Evolutionary conservation across 1,140 invertebrate species (phyloP).

Genomic region (Stenopsyche tienmushanensis): DNA sequence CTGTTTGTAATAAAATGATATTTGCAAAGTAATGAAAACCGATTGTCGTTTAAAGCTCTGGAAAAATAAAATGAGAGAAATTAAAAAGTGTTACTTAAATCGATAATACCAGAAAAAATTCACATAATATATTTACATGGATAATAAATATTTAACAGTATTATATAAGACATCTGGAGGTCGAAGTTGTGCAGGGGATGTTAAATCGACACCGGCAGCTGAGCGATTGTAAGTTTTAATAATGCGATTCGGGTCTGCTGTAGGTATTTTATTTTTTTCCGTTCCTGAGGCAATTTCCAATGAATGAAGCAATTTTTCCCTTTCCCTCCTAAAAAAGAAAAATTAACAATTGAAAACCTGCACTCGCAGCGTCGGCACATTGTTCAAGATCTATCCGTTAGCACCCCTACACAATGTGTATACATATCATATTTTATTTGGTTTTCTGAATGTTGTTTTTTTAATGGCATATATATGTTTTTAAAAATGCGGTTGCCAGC

Average conservation of each 20-base stretch:
- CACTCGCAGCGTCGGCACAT: no score
- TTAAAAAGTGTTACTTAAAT: not conserved
- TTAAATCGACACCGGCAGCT: conserved; percentile 34
- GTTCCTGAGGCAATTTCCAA: conserved; percentile 34
- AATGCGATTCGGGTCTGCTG: conserved; percentile 25
- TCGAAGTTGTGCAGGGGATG: conserved; percentile 21
- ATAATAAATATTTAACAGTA: conserved; percentile 27
- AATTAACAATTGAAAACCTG: conserved; percentile 5
- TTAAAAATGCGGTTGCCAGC: no score
- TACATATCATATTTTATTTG: not conserved
- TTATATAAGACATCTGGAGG: conserved; percentile 21
- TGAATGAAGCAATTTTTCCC: conserved; percentile 36
- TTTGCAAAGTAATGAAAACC: conserved; percentile 19
- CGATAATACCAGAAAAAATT: not conserved
- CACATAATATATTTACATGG: conserved; percentile 5
- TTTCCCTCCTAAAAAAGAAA: conserved; percentile 29
- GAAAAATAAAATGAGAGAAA: conserved; percentile 17
- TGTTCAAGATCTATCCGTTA: not conserved
- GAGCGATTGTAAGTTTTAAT: conserved; percentile 36
- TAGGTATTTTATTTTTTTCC: conserved; percentile 31
- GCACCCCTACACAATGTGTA: not conserved
- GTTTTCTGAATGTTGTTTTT: conserved; percentile 8
- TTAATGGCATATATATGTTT: no score
- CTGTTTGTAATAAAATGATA: conserved; percentile 34
- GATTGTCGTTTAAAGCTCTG: conserved; percentile 26